phyloP scores from a whole-genome alignment of 2,797 vertebrate species.

The Crypturellus tataupa region DNA sequence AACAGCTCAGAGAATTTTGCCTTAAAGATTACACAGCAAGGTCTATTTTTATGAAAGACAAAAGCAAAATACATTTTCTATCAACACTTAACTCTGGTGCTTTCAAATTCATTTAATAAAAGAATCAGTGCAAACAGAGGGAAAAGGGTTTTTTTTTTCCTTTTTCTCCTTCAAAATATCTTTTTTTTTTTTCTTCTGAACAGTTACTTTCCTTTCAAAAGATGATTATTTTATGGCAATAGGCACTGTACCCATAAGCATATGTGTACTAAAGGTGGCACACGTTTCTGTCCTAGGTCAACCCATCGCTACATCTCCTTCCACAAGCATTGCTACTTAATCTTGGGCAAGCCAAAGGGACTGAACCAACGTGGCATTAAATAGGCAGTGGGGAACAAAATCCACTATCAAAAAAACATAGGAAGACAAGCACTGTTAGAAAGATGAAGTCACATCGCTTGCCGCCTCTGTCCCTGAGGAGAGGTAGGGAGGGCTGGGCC shows the following conservation, averaged over 20 bases:
- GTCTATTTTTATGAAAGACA: neutral
- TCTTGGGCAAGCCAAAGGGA: neutral
- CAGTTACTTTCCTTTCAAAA: neutral
- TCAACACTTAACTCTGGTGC: neutral
- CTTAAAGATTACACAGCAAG: neutral
- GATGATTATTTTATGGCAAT: neutral
- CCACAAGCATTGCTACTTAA: neutral
- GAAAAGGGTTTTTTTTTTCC: neutral
- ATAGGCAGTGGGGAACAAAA: neutral
- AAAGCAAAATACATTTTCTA: neutral
- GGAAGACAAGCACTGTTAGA: neutral
- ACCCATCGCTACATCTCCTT: neutral
- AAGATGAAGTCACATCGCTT: fast-evolving
- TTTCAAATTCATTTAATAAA: neutral
- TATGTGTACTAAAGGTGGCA: neutral
- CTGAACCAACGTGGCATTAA: neutral
- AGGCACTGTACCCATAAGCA: neutral
- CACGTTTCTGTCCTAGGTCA: neutral
- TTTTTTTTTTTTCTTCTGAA: neutral
- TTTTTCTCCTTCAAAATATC: neutral
- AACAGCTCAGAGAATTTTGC: neutral
- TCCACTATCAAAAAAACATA: neutral
- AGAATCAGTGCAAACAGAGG: neutral
- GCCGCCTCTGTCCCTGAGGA: neutral
- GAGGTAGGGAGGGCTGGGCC: neutral